phyloP scores from a whole-genome alignment of 2,113 vertebrate species.

The Sinocyclocheilus maitianheensis region DNA sequence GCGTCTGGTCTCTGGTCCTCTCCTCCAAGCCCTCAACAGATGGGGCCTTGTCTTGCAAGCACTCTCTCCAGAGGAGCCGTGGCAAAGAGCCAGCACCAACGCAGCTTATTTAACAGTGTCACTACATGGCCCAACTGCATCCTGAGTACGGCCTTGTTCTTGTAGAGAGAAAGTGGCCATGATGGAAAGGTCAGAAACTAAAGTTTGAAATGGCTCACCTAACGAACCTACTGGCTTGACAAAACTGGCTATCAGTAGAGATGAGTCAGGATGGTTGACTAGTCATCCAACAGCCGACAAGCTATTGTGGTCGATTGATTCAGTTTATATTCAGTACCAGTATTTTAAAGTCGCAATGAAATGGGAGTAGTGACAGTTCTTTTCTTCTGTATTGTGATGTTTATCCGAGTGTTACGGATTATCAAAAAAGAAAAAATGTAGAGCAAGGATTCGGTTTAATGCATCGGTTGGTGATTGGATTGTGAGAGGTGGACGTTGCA shows the following conservation, averaged over 20 bases:
- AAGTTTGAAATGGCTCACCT: not conserved
- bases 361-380: not conserved
- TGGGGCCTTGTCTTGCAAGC: conserved; percentile 48
- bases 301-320: not conserved
- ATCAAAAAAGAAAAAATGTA: no score
- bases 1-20: conserved; percentile 32
- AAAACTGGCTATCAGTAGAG: not conserved
- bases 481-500: no score
- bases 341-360: not conserved
- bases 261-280: not conserved
- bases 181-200: conserved; percentile 18
- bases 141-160: not conserved
- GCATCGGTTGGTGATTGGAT: no score
- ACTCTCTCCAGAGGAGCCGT: conserved; percentile 34
- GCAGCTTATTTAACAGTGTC: conserved; percentile 33
- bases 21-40: conserved; percentile 40
- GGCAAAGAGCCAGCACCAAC: conserved; percentile 28
- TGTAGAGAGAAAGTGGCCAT: conserved; percentile 10
- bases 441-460: no score
- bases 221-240: not conserved
- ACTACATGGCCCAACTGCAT: conserved; percentile 23
- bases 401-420: no score
- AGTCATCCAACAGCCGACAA: not conserved
- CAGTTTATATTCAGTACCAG: not conserved
- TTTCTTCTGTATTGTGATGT: no score